Conservation (phyloP, 2,113 vertebrate species). For the Ciconia stormi region DNA sequence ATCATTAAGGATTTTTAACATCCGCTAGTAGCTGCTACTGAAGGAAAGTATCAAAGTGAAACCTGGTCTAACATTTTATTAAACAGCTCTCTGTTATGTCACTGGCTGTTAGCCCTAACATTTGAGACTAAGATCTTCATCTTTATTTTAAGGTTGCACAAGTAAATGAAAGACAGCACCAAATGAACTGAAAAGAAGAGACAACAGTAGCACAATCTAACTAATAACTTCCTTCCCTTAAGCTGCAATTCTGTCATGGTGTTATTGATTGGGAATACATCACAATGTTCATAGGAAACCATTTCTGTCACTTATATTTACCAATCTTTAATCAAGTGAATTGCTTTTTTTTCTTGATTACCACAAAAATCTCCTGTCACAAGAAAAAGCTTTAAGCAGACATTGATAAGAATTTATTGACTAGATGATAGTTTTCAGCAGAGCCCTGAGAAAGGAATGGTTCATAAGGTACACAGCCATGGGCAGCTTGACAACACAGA, state of each 20-base stretch:
- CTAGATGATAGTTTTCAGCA: background rate
- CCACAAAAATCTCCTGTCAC: background rate
- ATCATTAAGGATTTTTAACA: background rate
- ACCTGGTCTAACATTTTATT: background rate
- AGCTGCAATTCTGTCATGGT: background rate
- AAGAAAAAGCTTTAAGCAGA: background rate
- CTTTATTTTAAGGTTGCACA: background rate
- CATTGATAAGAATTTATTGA: background rate
- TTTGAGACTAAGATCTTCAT: background rate
- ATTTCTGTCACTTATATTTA: conserved; percentile 17
- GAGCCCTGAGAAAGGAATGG: background rate
- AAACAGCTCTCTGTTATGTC: background rate
- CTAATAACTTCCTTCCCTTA: conserved; percentile 1
- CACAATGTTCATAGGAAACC: background rate
- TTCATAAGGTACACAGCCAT: background rate
- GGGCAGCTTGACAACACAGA: background rate
- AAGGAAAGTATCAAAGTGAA: background rate
- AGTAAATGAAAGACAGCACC: background rate
- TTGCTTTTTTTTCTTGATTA: background rate
- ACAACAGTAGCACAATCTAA: background rate
- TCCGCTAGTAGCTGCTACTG: background rate
- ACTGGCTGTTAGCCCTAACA: background rate
- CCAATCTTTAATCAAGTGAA: background rate
- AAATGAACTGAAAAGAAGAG: background rate
- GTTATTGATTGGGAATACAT: background rate